A percentile compares a stretch with the other conserved stretches of the same genome.
Evolutionary conservation across 2,888 invertebrate genomes (phyloP).

Genomic region (Bimastos eiseni): DNA sequence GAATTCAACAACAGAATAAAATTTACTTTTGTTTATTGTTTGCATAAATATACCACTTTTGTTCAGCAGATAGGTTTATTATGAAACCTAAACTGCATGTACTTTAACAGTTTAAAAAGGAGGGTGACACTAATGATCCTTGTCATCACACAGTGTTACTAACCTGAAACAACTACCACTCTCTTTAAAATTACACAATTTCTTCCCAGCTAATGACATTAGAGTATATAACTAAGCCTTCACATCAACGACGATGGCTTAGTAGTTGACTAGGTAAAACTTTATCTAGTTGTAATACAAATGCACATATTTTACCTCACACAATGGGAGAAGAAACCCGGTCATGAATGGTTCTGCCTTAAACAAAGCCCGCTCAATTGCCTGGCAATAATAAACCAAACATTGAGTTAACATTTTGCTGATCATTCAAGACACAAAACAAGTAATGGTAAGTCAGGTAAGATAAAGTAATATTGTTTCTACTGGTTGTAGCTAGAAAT

Average conservation of each 20-base stretch:
- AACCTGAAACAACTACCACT: too few relatives aligned
- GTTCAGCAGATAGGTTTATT: too few relatives aligned
- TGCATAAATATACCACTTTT: too few relatives aligned
- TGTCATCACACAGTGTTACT: too few relatives aligned
- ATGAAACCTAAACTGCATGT: too few relatives aligned
- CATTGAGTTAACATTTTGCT: background rate
- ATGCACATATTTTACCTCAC: constrained; percentile 64
- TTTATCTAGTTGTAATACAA: background rate
- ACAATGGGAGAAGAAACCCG: constrained; percentile 72
- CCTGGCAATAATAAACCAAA: constrained; percentile 61
- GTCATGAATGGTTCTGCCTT: constrained; percentile 99
- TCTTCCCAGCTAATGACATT: background rate
- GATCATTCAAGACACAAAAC: background rate
- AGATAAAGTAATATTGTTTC: background rate
- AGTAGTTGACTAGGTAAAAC: background rate
- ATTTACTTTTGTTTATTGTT: background rate
- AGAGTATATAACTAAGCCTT: background rate
- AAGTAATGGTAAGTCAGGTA: background rate
- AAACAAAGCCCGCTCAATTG: constrained; percentile 86
- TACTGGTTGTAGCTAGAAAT: too few relatives aligned
- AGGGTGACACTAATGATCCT: too few relatives aligned
- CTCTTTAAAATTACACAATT: background rate
- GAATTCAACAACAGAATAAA: background rate
- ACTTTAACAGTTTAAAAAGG: too few relatives aligned
- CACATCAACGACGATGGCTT: background rate